Percentiles rank a stretch among this genome's conserved stretches.
phyloP scores from a whole-genome alignment of 2,888 invertebrate genomes.

The Ectobius pallidus region DNA sequence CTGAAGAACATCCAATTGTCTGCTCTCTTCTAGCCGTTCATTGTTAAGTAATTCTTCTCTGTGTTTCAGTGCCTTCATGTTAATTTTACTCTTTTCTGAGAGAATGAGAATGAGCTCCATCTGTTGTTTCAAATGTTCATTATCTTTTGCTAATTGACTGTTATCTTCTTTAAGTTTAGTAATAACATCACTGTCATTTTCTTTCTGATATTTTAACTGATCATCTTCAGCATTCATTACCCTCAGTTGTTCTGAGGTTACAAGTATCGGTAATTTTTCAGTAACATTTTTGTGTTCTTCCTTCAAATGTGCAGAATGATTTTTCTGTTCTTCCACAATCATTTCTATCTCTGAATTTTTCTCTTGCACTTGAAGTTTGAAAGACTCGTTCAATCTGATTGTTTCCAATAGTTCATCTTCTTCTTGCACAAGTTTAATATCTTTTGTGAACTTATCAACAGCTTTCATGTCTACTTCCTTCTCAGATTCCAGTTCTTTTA shows the following conservation, averaged over 20 bases:
- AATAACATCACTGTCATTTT: too few species aligned
- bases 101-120: not conserved
- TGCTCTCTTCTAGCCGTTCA: too few species aligned
- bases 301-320: not conserved
- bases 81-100: not conserved
- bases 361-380: too few species aligned
- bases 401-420: too few species aligned
- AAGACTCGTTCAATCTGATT: too few species aligned
- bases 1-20: too few species aligned
- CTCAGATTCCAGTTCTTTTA: too few species aligned
- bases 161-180: slow-evolving; percentile 53
- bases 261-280: too few species aligned
- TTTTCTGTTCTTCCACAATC: not conserved
- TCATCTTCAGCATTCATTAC: slow-evolving; percentile 49
- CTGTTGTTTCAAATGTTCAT: not conserved
- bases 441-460: not conserved
- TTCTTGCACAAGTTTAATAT: not conserved
- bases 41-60: too few species aligned
- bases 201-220: slow-evolving; percentile 44
- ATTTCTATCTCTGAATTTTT: too few species aligned
- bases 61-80: not conserved
- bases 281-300: not conserved
- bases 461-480: not conserved
- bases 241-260: not conserved
- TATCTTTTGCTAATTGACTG: not conserved